Evolutionary conservation across 2,888 invertebrate species (phyloP).

Genomic region (Anticlea derivata): DNA sequence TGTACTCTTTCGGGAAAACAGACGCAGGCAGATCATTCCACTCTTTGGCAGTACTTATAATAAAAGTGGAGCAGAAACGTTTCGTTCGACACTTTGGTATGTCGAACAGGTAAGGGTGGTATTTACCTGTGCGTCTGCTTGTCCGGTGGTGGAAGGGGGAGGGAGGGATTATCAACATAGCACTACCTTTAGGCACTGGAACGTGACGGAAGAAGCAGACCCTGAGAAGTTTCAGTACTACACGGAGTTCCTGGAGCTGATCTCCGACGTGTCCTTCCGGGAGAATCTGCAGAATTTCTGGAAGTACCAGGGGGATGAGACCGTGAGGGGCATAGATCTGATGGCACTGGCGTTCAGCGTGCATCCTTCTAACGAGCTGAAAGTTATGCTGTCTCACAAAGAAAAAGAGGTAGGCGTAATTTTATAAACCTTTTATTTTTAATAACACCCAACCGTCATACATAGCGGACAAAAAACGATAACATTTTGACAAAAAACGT

Average conservation of each 20-base stretch:
- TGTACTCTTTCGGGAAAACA: too few species aligned
- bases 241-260: conserved; percentile 67
- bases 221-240: conserved; percentile 67
- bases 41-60: too few species aligned
- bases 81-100: too few species aligned
- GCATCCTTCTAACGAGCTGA: conserved; percentile 58
- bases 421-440: neutral
- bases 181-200: conserved; percentile 59
- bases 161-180: neutral
- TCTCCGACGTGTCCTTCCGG: conserved; percentile 73
- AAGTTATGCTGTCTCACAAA: conserved; percentile 44
- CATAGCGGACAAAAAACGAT: too few species aligned
- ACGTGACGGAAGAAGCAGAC: conserved; percentile 65
- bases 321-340: conserved; percentile 81
- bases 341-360: conserved; percentile 84
- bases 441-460: too few species aligned
- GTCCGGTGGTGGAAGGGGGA: too few species aligned
- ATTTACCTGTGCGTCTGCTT: too few species aligned
- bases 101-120: too few species aligned
- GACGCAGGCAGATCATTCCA: too few species aligned
- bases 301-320: conserved; percentile 86
- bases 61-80: too few species aligned
- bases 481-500: too few species aligned
- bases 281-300: conserved; percentile 87
- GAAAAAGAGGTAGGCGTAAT: conserved; percentile 41